Evolutionary conservation across 2,113 vertebrate genomes (phyloP).

Genomic region (Mirounga angustirostris): DNA sequence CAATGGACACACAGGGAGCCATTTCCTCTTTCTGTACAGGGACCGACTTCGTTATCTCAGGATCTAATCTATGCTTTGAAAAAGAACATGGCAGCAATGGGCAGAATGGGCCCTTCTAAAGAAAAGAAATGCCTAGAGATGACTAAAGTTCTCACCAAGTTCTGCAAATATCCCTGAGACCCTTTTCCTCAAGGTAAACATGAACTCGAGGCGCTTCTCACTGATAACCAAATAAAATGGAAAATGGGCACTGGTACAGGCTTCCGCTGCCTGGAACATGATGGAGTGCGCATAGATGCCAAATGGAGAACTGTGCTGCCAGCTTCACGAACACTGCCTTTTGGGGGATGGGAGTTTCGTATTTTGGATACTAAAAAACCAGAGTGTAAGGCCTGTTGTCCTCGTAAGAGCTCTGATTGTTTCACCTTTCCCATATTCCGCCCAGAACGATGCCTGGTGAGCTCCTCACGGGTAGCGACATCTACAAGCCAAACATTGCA

Average conservation of each 20-base stretch:
- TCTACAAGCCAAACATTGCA: not conserved
- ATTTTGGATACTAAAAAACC: not conserved
- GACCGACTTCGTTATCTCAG: slow-evolving; percentile 75
- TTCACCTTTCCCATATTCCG: not conserved
- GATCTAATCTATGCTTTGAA: slow-evolving; percentile 63
- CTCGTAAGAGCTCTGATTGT: not conserved
- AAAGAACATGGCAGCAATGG: slow-evolving; percentile 52
- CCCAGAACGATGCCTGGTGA: not conserved
- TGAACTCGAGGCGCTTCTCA: slow-evolving; percentile 75
- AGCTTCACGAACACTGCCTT: not conserved
- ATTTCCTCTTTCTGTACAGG: slow-evolving; percentile 72
- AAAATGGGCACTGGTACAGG: slow-evolving; percentile 83
- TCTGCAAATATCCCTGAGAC: slow-evolving; percentile 66
- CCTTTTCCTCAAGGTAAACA: slow-evolving; percentile 80
- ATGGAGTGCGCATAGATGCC: slow-evolving; percentile 60
- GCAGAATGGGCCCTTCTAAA: slow-evolving; percentile 72
- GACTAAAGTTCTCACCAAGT: slow-evolving; percentile 61
- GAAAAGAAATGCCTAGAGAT: slow-evolving; percentile 55
- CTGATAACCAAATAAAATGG: slow-evolving; percentile 82
- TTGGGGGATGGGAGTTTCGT: not conserved
- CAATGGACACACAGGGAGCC: slow-evolving; percentile 51
- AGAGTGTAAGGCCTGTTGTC: not conserved
- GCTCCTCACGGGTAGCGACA: not conserved
- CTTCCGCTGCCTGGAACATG: slow-evolving; percentile 63
- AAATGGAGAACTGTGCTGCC: slow-evolving; percentile 74